Conservation (phyloP, 2,113 vertebrate genomes). For the Pipa parva region DNA sequence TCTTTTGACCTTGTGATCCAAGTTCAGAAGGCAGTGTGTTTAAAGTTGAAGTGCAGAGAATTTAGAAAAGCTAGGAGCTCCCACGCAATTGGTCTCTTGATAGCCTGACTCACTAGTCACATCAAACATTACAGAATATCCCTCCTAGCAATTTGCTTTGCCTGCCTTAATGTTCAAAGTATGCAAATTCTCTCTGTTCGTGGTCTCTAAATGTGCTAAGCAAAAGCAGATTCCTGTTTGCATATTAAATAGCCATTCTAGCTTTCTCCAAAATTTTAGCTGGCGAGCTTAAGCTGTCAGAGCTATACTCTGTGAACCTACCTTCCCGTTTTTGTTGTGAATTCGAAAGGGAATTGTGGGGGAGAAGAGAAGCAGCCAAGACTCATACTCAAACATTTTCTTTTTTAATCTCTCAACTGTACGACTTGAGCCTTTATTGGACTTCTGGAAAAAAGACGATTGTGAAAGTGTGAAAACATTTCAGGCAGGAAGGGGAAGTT, state of each 20-base stretch:
- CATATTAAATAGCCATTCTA: neutral
- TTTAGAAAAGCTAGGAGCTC: constrained; percentile 17
- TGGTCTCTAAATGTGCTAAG: neutral
- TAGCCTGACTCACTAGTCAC: constrained; percentile 30
- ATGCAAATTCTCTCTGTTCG: constrained; percentile 13
- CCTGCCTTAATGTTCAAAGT: constrained; percentile 30
- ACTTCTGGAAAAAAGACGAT: constrained; percentile 67
- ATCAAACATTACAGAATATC: constrained; percentile 36
- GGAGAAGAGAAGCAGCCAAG: constrained; percentile 87
- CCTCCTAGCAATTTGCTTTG: constrained; percentile 24
- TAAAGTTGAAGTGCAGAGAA: constrained; percentile 17
- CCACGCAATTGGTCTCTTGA: constrained; percentile 33
- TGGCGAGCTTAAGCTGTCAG: neutral
- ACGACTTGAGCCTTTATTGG: constrained; percentile 87
- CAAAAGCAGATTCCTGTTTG: constrained; percentile 10
- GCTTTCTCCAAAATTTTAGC: neutral
- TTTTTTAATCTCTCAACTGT: constrained; percentile 90
- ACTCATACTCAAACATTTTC: constrained; percentile 98
- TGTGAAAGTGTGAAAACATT: neutral
- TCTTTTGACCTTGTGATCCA: constrained; percentile 22
- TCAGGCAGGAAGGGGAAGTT: too few relatives aligned
- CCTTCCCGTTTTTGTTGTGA: constrained; percentile 94
- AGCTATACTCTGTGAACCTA: constrained; percentile 46
- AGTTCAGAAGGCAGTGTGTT: constrained; percentile 22
- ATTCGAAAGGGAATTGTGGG: constrained; percentile 95